These are phyloP conservation scores for Cantharis nigra DNA, from an alignment of 2,888 invertebrate species.

Conservation along the genomic window DNA sequence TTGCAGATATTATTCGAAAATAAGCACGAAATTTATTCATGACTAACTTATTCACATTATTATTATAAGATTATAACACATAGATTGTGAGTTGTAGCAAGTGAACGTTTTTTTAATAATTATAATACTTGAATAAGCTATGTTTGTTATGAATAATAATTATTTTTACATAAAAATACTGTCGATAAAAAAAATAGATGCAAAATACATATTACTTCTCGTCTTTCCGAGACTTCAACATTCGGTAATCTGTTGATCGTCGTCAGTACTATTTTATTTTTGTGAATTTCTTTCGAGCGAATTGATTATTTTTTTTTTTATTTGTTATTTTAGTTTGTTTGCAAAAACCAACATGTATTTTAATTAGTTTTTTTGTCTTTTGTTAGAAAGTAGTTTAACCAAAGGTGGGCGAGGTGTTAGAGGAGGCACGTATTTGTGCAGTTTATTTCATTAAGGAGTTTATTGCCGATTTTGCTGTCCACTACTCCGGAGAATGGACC, in stretches of 20 bases:
- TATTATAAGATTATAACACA: not conserved
- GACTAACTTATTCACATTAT: not conserved
- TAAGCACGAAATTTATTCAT: not conserved
- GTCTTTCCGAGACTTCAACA: not conserved
- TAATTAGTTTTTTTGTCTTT: not conserved
- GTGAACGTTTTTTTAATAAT: not conserved
- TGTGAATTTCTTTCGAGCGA: too few species aligned
- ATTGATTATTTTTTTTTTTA: not conserved
- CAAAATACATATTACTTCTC: not conserved
- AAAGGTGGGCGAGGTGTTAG: not conserved
- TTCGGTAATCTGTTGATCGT: not conserved
- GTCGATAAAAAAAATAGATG: too few species aligned
- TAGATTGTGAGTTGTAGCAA: not conserved
- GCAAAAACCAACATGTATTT: not conserved
- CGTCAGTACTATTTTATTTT: too few species aligned
- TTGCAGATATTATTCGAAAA: not conserved
- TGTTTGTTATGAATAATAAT: too few species aligned
- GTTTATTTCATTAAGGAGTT: constrained; percentile 28
- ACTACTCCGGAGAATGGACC: constrained; percentile 28
- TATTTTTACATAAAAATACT: too few species aligned
- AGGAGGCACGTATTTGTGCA: constrained; percentile 21
- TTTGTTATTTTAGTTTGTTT: not conserved
- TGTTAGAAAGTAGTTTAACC: not conserved
- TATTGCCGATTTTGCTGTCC: constrained; percentile 26
- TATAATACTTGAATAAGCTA: not conserved